A percentile compares a stretch with the other conserved stretches of the same genome.
phyloP scores from a whole-genome alignment of 2,888 invertebrate species.

The Rotaria socialis region DNA sequence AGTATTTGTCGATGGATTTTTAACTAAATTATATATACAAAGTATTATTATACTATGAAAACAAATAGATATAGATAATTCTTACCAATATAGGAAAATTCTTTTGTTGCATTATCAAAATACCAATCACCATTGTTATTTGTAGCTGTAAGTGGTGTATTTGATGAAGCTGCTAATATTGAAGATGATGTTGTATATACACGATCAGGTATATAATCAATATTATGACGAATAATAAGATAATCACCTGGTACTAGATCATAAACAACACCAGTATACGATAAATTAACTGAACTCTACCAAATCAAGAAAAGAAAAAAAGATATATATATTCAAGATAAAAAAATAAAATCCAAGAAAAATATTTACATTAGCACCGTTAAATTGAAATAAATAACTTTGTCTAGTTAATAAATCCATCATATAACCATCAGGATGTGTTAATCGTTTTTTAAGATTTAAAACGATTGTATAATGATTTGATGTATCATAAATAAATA shows the following conservation, averaged over 20 bases:
- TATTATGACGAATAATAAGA: slow-evolving; percentile 50
- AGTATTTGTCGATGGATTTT: slow-evolving; percentile 1
- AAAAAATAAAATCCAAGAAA: too few species aligned
- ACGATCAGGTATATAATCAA: slow-evolving; percentile 52
- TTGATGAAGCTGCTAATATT: slow-evolving; percentile 42
- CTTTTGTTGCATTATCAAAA: slow-evolving; percentile 48
- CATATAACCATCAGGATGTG: slow-evolving; percentile 53
- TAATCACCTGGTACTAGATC: slow-evolving; percentile 50
- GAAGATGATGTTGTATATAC: slow-evolving; percentile 50
- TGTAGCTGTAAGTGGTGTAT: slow-evolving; percentile 48
- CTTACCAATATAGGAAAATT: slow-evolving; percentile 38
- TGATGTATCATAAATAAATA: slow-evolving; percentile 50
- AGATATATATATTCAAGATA: background rate
- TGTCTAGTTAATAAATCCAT: slow-evolving; percentile 49
- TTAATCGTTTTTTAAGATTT: slow-evolving; percentile 50
- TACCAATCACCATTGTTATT: slow-evolving; percentile 52
- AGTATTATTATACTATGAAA: background rate
- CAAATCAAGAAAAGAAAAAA: background rate
- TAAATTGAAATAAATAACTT: slow-evolving; percentile 49
- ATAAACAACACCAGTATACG: slow-evolving; percentile 50
- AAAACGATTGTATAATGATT: slow-evolving; percentile 41
- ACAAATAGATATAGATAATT: background rate
- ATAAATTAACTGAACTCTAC: slow-evolving; percentile 52
- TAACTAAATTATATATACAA: background rate
- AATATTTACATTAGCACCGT: slow-evolving; percentile 48